Evolutionary conservation across 2,797 vertebrate species (phyloP), one percentile per base, ranked within the genome.

Genomic region (Eremophila alpestris): DNA sequence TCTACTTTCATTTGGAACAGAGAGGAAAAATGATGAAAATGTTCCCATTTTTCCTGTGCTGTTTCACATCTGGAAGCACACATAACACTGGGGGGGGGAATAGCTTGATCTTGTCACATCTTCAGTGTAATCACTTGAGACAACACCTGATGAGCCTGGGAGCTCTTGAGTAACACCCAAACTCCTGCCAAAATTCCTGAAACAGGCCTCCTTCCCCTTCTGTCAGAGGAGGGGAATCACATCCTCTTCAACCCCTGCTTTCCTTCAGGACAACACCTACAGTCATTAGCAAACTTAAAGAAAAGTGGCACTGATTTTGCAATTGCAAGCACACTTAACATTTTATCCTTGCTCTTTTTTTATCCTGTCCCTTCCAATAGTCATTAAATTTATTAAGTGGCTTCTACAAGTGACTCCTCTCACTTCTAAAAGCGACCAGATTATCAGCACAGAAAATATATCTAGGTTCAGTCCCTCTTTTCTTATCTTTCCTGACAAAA

Each of bases 401-500:
- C 91, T 96, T 93, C 91, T 83, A 73, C 79, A 94, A 96, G 59
- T 49, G 88, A 92, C 83, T 95, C 87, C 93, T 93, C 90, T 97
- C 85, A 64, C 83, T 94, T 93, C 92, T 94, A 76, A 95, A 96
- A 96, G 91, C 3, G 63, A 59, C 71, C 88, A 86, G 86, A 94
- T 96, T 91, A 91, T 96, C 93, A 95, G 77, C 77, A 79, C 86
- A 92, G 95, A 91, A 92, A 91, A 92, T 95, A 97, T 94, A 97
- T 93, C 94, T 94, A 94, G 83, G 80, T 94, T 94, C 92, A 62
- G 73, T 73, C 77, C 75, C 92, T 94, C 91, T 87, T 87, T 89
- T 83, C 89, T 96, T 89, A 89, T 93, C 95, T 97, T 95, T 96
- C 90, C 94, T 94, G 94, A 97, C 94, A 96, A 97, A 94, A 62